Conservation (phyloP, 2,113 vertebrate species). For the Chiloscyllium plagiosum region DNA sequence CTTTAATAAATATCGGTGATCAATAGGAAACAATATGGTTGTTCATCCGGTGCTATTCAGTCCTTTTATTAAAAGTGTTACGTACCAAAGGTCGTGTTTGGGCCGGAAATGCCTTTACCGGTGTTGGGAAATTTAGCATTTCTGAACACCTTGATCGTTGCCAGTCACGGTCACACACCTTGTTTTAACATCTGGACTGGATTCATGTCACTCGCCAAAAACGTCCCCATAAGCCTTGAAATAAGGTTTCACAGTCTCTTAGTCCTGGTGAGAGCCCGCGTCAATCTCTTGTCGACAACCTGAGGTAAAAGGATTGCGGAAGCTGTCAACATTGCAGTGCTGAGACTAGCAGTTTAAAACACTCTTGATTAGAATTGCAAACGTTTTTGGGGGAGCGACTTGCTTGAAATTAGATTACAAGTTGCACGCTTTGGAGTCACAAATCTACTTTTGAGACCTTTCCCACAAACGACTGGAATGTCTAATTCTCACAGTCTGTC, state of each 20-base stretch:
- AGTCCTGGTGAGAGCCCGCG: background rate
- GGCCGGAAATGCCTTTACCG: background rate
- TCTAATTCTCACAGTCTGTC: background rate
- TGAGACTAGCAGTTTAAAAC: background rate
- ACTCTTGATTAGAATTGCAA: background rate
- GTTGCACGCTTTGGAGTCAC: background rate
- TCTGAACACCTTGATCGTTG: background rate
- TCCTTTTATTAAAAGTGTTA: too few species aligned
- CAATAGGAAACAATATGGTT: too few species aligned
- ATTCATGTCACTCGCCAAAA: too few species aligned
- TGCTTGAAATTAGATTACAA: background rate
- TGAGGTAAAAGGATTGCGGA: background rate
- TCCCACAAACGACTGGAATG: background rate
- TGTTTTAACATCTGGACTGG: background rate
- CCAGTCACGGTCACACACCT: background rate
- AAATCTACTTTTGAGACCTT: background rate
- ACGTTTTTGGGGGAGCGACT: background rate
- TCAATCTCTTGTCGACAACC: background rate
- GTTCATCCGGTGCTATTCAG: too few species aligned
- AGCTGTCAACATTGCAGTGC: background rate
- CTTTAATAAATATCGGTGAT: background rate
- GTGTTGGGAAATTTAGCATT: background rate
- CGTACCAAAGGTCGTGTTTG: background rate
- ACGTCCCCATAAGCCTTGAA: background rate
- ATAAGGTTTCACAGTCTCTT: background rate